Conservation (phyloP, 2,888 invertebrate genomes). For the Spodoptera littoralis region DNA sequence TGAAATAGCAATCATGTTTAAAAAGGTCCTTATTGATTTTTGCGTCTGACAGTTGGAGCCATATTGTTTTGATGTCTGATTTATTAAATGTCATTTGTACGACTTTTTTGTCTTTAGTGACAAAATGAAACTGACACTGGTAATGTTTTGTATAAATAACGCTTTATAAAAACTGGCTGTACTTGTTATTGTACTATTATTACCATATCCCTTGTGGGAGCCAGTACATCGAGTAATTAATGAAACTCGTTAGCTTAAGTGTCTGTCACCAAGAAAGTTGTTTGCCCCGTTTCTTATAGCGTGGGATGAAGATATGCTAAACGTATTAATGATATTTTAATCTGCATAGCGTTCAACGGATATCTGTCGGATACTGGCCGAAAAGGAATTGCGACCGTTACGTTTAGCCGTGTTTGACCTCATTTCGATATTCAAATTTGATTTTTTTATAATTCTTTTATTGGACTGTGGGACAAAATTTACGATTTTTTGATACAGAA, state of each 20-base stretch:
- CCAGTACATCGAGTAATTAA: conserved; percentile 51
- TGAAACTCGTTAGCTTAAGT: conserved; percentile 42
- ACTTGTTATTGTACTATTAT: conserved; percentile 18
- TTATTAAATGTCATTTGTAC: too few relatives aligned
- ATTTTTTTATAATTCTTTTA: background rate
- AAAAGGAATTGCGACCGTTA: conserved; percentile 26
- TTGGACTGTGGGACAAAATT: too few relatives aligned
- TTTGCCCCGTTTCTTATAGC: conserved; percentile 54
- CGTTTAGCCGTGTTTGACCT: conserved; percentile 3
- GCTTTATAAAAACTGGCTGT: conserved; percentile 3
- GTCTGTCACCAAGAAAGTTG: conserved; percentile 51
- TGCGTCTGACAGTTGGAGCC: background rate
- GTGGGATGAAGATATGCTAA: conserved; percentile 55
- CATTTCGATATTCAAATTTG: conserved; percentile 6
- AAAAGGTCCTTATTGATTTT: background rate
- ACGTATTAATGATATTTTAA: conserved; percentile 46
- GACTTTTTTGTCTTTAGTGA: too few relatives aligned
- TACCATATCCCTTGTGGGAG: conserved; percentile 28
- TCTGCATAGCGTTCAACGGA: conserved; percentile 19
- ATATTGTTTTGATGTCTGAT: too few relatives aligned
- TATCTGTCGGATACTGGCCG: conserved; percentile 19
- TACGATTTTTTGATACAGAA: too few relatives aligned
- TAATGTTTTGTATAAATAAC: background rate
- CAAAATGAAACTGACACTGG: too few relatives aligned
- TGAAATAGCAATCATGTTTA: too few relatives aligned